A percentile compares a stretch with the other conserved stretches of the same genome.
phyloP scores from a whole-genome alignment of 2,888 invertebrate genomes.

The Eustalomyia histrio region DNA sequence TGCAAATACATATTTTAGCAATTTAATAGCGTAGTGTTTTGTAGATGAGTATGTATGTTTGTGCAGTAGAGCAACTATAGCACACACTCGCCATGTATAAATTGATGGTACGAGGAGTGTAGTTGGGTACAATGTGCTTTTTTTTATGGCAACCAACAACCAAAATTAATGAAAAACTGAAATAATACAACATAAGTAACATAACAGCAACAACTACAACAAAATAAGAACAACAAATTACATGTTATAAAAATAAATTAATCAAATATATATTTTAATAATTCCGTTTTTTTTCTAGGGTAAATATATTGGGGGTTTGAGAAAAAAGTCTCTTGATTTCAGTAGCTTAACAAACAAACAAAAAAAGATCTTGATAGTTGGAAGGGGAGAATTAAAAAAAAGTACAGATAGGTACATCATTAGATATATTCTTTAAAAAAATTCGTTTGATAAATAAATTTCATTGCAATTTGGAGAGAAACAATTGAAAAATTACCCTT shows the following conservation, averaged over 20 bases:
- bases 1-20: conserved; percentile 65
- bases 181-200: conserved; percentile 26
- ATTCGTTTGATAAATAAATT: no score
- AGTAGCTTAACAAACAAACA: no score
- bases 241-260: conserved; percentile 38
- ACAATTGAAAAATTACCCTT: no score
- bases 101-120: neutral
- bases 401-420: no score
- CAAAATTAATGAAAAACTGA: conserved; percentile 30
- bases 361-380: no score
- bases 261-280: neutral
- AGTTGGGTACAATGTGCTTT: conserved; percentile 13
- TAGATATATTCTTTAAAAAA: no score
- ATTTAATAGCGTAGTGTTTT: conserved; percentile 35
- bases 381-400: no score
- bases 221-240: conserved; percentile 22
- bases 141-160: conserved; percentile 35
- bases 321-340: neutral
- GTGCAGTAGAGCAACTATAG: neutral
- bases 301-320: neutral
- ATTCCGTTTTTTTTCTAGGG: neutral
- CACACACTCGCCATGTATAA: neutral
- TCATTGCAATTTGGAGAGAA: no score
- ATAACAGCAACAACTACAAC: conserved; percentile 35
- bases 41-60: neutral